Percentiles rank a stretch among this genome's conserved stretches.
phyloP scores from a whole-genome alignment of 2,888 invertebrate species.

The Sinotaia quadrata region DNA sequence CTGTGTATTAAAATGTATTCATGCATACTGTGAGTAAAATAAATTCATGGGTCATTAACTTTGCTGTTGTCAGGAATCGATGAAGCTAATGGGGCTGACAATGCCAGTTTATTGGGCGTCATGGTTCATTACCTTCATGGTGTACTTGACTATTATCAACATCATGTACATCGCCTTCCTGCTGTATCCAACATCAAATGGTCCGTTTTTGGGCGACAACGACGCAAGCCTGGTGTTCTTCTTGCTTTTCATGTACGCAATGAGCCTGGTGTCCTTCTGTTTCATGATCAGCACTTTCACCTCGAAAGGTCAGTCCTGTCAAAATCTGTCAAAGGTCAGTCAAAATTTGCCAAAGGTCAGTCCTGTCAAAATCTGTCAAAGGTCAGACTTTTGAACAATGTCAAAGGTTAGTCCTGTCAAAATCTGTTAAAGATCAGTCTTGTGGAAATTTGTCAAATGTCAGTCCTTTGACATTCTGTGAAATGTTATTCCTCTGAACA shows the following conservation, averaged over 20 bases:
- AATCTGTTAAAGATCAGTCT: no score
- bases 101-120: slow-evolving; percentile 88
- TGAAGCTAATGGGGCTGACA: slow-evolving; percentile 90
- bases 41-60: no score
- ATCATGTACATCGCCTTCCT: slow-evolving; percentile 72
- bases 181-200: slow-evolving; percentile 59
- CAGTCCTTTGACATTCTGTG: no score
- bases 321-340: no score
- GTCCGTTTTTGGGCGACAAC: slow-evolving; percentile 63
- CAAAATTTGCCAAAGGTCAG: no score
- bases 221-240: slow-evolving; percentile 80
- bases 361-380: no score
- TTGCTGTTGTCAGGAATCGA: slow-evolving; percentile 90
- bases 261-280: slow-evolving; percentile 82
- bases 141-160: slow-evolving; percentile 79
- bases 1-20: no score
- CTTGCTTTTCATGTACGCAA: slow-evolving; percentile 81
- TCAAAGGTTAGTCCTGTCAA: no score
- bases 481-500: no score
- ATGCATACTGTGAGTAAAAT: no score
- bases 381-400: no score
- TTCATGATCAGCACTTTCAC: slow-evolving; percentile 87
- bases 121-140: slow-evolving; percentile 85
- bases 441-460: no score
- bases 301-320: slow-evolving; percentile 78